Base-by-base conservation (phyloP, 1,140 invertebrate species). In the Listronotus bonariensis region DNA sequence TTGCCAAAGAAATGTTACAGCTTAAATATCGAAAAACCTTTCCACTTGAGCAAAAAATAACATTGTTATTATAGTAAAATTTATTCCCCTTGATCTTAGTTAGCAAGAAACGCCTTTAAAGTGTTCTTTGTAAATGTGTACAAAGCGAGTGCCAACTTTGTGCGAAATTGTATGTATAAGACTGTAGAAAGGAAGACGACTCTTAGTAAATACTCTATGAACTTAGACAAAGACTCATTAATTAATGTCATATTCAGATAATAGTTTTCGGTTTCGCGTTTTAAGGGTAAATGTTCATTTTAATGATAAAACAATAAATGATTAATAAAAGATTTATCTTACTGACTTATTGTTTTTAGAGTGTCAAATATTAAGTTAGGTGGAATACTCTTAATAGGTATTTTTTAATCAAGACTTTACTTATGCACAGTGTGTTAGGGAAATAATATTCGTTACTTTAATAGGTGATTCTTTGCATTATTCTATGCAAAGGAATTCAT, bases 241-340 rank as follows among this genome's bases (percentile, higher is more conserved):
- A 41, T 54, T 38, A 54, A 54, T 54, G 52, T 54, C 52, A 54
- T 41, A 54, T 38, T 54, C 52, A 54, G 52, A 54, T 31, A 54
- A 54, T 54, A 54, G 52, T 54, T 54, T 54, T 34, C 15, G 52
- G 52, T 14, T 51, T 12, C 9, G 18, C 14, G 11, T 15, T 32
- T 51, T 26, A 51, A 18, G 43, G 43, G 43, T 46, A 20, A 46
- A 20, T 14, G 43, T 46, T 46, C 15, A 46, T 46, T 46, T 17
- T 10, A 46, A 31, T 54, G 36, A 38, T n/a, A 15, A 40, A 54
- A 54, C 52, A 40, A 54, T 54, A 34, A 54, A 38, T 54, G 18
- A 54, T 54, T 54, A 54, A 54, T 40, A 18, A 15, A 14, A 9
- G 52, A 40, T 54, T 54, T 54, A 15, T 26, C 11, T 20, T 32